Base-by-base conservation (phyloP, 1,140 invertebrate genomes). In the Delia radicum region DNA sequence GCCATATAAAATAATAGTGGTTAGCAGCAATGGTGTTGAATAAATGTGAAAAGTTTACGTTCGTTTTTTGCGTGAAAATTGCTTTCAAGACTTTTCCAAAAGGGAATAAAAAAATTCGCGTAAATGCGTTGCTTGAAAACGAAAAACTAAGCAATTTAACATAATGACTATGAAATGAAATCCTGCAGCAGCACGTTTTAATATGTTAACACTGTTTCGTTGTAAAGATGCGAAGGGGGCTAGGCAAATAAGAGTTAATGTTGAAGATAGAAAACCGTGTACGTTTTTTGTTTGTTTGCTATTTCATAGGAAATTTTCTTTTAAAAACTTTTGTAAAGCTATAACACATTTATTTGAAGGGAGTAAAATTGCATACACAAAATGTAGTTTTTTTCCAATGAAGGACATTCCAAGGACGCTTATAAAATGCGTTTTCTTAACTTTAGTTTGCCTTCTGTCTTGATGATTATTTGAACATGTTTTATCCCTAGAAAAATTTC, bases 381-480 rank as follows among this genome's bases (percentile, higher is more conserved):
- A n/a, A n/a, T 42, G 12, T 42, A 55, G 48, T 55, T 21, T 55
- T 21, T 13, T 21, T 55, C 15, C 1, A 7, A 69, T 69, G 65
- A 69, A 69, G 65, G 65, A 69, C 65, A 69, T 37, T 69, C 65
- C 65, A 69, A 69, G 65, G 65, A 69, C 65, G 65, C 27, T 33
- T 69, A 33, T 69, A 69, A n/a, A 24, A 33, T 69, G 65, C 65
- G 29, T 69, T 69, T 63, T 21, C n/a, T 55, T 55, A 55, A 55
- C 48, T 55, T 55, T 55, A 18, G 12, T 42, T 42, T 42, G 37
- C 37, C 37, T 42, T 10, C 37, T 42, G 48, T 55, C 15, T 55
- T 55, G 48, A 55, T 55, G 21, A 21, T 55, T 55, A 21, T 18
- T 18, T 55, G 46, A 55, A 21, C n/a, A 55, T 55, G n/a, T 18